phyloP scores from a whole-genome alignment of 2,888 invertebrate species.

The Alviniconcha strummeri region DNA sequence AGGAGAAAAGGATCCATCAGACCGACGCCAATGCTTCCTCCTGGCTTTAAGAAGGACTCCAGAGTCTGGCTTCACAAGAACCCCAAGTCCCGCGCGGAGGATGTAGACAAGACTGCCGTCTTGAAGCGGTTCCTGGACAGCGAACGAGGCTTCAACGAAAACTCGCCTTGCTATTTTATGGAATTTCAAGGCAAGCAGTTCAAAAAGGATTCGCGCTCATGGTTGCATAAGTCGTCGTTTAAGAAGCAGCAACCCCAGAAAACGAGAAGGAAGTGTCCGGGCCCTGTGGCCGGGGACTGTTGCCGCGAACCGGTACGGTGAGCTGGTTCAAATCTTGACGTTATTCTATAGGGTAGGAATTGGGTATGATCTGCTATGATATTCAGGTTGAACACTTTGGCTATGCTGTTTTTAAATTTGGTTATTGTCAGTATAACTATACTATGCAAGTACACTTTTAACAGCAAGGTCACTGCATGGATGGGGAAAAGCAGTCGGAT shows the following conservation, averaged over 20 bases:
- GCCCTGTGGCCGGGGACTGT: constrained; percentile 26
- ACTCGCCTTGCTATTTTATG: constrained; percentile 21
- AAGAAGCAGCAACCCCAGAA: constrained; percentile 20
- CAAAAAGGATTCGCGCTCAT: constrained; percentile 41
- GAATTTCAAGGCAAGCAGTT: constrained; percentile 29
- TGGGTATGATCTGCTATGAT: too few relatives aligned
- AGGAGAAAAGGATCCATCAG: background rate
- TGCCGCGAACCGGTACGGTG: constrained; percentile 26
- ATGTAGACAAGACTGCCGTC: constrained; percentile 31
- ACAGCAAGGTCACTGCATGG: too few relatives aligned
- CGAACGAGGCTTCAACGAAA: constrained; percentile 20
- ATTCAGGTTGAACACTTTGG: too few relatives aligned
- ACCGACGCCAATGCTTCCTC: constrained; percentile 37
- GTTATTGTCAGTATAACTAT: too few relatives aligned
- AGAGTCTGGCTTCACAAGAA: constrained; percentile 42
- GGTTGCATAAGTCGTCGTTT: constrained; percentile 38
- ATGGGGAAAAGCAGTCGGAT: too few relatives aligned
- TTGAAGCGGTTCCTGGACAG: constrained; percentile 30
- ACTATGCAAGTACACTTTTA: too few relatives aligned
- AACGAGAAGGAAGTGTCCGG: constrained; percentile 7
- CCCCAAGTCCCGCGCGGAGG: constrained; percentile 30
- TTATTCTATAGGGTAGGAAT: too few relatives aligned
- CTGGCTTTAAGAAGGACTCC: constrained; percentile 43
- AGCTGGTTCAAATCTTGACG: too few relatives aligned
- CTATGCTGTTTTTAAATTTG: background rate